Conservation (phyloP, 2,113 vertebrate species). For the Macrotus californicus region DNA sequence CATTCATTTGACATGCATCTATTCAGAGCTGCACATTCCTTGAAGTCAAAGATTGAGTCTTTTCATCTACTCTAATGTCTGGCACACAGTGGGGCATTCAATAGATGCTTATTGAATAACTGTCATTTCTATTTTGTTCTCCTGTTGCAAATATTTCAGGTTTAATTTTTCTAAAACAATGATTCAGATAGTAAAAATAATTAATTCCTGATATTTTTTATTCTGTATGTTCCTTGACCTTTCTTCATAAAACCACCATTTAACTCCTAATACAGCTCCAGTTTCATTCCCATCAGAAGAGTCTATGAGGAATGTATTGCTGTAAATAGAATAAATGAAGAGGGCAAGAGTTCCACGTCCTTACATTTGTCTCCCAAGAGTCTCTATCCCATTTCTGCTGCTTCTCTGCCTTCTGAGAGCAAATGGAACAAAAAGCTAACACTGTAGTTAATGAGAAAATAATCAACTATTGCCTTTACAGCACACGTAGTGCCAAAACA, state of each 20-base stretch:
- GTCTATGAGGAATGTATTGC: neutral
- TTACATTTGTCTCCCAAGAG: constrained; percentile 28
- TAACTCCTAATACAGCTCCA: neutral
- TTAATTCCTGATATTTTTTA: constrained; percentile 13
- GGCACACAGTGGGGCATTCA: neutral
- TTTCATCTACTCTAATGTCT: neutral
- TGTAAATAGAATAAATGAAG: constrained; percentile 34
- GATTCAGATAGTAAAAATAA: neutral
- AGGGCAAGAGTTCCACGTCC: neutral
- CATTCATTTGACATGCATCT: neutral
- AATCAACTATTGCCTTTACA: neutral
- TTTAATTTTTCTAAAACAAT: constrained; percentile 25
- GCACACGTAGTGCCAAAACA: neutral
- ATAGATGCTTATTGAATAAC: neutral
- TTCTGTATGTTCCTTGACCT: neutral
- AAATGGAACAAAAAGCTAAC: constrained; percentile 36
- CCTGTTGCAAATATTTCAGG: neutral
- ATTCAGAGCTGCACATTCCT: neutral
- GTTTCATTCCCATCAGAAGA: neutral
- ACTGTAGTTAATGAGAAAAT: constrained; percentile 38
- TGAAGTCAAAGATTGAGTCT: neutral
- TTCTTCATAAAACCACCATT: constrained; percentile 31
- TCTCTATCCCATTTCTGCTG: neutral
- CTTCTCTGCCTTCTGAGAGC: neutral
- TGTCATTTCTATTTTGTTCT: neutral